phyloP scores from a whole-genome alignment of 2,888 invertebrate species.

The Lasiommata megera region DNA sequence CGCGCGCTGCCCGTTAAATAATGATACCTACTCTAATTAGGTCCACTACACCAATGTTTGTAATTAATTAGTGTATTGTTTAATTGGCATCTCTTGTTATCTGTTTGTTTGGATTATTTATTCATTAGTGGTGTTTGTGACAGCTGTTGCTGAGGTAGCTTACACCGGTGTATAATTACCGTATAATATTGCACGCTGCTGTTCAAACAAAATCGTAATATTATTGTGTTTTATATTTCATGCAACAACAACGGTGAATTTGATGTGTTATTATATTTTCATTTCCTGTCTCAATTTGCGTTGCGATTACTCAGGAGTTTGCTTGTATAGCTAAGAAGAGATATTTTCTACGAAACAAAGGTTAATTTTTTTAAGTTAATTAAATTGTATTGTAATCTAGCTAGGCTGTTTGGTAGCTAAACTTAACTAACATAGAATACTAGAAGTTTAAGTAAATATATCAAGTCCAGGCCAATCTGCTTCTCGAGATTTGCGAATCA shows the following conservation, averaged over 20 bases:
- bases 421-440: too few relatives aligned
- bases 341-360: too few relatives aligned
- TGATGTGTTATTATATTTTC: too few relatives aligned
- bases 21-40: slow-evolving; percentile 70
- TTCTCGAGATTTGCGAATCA: too few relatives aligned
- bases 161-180: slow-evolving; percentile 39
- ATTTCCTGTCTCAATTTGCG: too few relatives aligned
- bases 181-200: slow-evolving; percentile 6
- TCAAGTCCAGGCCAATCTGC: too few relatives aligned
- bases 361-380: too few relatives aligned
- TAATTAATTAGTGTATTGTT: slow-evolving; percentile 82
- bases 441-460: too few relatives aligned
- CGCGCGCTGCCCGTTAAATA: slow-evolving; percentile 42
- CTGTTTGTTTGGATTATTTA: slow-evolving; percentile 80
- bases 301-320: too few relatives aligned
- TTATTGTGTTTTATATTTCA: background rate
- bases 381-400: too few relatives aligned
- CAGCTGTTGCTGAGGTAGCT: slow-evolving; percentile 61
- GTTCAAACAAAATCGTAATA: background rate
- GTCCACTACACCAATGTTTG: slow-evolving; percentile 81
- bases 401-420: too few relatives aligned
- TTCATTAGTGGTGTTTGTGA: slow-evolving; percentile 78
- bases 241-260: background rate
- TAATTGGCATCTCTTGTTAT: slow-evolving; percentile 82
- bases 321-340: too few relatives aligned